Conservation (phyloP, 2,113 vertebrate genomes). For the Pimephales promelas region DNA sequence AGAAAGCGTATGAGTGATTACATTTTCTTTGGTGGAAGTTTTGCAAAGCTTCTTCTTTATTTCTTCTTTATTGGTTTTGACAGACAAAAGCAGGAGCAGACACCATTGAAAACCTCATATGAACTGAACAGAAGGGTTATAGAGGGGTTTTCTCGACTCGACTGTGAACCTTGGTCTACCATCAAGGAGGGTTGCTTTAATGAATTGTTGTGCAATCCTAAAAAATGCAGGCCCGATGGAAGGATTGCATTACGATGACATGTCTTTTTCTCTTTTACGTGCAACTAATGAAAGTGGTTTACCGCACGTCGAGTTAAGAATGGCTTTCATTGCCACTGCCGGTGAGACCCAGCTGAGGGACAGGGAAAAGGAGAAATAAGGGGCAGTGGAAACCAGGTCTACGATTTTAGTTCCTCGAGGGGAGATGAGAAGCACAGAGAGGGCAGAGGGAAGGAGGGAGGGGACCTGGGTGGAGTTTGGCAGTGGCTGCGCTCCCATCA, state of each 20-base stretch:
- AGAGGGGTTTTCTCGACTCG: slow-evolving; percentile 68
- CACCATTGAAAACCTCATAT: slow-evolving; percentile 56
- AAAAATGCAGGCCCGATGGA: slow-evolving; percentile 29
- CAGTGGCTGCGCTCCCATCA: slow-evolving; percentile 71
- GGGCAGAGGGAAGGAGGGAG: slow-evolving; percentile 70
- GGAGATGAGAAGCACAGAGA: slow-evolving; percentile 69
- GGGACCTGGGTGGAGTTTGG: slow-evolving; percentile 75
- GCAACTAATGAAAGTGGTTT: slow-evolving; percentile 55
- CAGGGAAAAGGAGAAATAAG: slow-evolving; percentile 57
- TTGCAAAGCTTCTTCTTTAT: slow-evolving; percentile 35
- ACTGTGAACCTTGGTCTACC: slow-evolving; percentile 43
- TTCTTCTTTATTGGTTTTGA: slow-evolving; percentile 18
- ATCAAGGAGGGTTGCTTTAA: slow-evolving; percentile 23
- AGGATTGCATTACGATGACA: slow-evolving; percentile 30
- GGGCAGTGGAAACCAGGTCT: slow-evolving; percentile 60
- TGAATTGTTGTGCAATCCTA: slow-evolving; percentile 31
- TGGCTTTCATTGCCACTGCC: slow-evolving; percentile 46
- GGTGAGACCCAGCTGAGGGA: slow-evolving; percentile 48
- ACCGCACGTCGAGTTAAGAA: slow-evolving; percentile 53
- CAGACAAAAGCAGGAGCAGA: slow-evolving; percentile 18
- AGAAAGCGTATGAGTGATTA: slow-evolving; percentile 68
- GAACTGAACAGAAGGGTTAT: slow-evolving; percentile 60
- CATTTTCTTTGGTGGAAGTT: slow-evolving; percentile 68
- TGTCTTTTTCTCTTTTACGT: slow-evolving; percentile 45
- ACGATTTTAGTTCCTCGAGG: slow-evolving; percentile 37